Conservation (phyloP, 2,113 vertebrate species). For the Fulmarus glacialis region DNA sequence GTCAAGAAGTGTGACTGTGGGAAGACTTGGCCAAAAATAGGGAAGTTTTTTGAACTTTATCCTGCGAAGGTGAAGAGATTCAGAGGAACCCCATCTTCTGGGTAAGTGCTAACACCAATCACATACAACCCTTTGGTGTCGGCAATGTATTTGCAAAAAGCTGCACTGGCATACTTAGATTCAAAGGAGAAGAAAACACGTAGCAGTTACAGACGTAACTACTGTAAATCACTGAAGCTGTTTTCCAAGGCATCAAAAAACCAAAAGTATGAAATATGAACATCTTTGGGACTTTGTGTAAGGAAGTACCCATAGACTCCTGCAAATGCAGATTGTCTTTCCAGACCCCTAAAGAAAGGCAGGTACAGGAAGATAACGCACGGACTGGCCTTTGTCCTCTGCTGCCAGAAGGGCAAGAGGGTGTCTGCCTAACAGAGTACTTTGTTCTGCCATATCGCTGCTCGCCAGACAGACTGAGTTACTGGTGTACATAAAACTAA, state of each 20-base stretch:
- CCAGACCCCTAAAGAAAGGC: neutral
- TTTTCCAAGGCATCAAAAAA: neutral
- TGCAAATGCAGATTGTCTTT: neutral
- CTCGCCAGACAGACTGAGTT: neutral
- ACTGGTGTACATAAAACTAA: neutral
- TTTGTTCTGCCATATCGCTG: neutral
- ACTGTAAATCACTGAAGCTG: neutral
- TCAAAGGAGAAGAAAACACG: neutral
- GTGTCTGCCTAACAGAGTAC: neutral
- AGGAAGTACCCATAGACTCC: neutral
- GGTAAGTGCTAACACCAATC: neutral
- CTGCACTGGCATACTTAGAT: neutral
- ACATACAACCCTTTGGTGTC: neutral
- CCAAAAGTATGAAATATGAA: neutral
- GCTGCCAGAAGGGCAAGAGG: neutral
- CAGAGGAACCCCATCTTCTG: neutral
- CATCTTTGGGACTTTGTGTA: neutral
- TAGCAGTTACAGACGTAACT: neutral
- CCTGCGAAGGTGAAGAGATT: neutral
- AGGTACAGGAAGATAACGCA: accelerated
- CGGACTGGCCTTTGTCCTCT: neutral
- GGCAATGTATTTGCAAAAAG: neutral
- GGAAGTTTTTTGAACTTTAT: neutral
- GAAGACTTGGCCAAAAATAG: neutral
- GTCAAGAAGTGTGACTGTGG: neutral